Percentiles rank a stretch among this genome's conserved stretches.
Evolutionary conservation across 1,140 invertebrate species (phyloP).

Genomic region (Calephelis virginiensis): DNA sequence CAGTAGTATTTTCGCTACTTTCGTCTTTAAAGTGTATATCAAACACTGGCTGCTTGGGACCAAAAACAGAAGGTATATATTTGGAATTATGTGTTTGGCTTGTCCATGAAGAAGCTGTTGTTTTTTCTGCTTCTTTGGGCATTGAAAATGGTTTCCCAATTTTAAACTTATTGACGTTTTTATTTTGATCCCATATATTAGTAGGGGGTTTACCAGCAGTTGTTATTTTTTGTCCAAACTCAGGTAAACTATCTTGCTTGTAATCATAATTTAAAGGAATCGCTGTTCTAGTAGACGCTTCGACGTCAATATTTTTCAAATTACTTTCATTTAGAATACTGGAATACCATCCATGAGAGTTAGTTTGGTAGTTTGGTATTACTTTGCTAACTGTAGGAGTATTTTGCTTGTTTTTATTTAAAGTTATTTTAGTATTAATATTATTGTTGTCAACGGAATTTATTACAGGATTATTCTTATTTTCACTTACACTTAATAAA

Average conservation of each 20-base stretch:
- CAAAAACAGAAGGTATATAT: slow-evolving; percentile 61
- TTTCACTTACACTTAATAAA: slow-evolving; percentile 32
- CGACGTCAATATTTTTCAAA: slow-evolving; percentile 60
- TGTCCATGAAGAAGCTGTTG: slow-evolving; percentile 37
- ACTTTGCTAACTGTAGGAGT: slow-evolving; percentile 40
- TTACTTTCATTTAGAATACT: slow-evolving; percentile 58
- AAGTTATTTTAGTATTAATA: too few relatives aligned
- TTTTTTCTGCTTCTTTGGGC: slow-evolving; percentile 38
- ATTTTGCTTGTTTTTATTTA: slow-evolving; percentile 25
- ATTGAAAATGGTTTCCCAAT: slow-evolving; percentile 63
- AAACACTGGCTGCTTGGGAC: slow-evolving; percentile 62
- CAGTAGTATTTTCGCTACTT: slow-evolving; percentile 54
- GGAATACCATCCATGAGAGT: slow-evolving; percentile 74
- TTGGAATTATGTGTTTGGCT: slow-evolving; percentile 47
- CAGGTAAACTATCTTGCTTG: slow-evolving; percentile 45
- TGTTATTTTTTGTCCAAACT: slow-evolving; percentile 67
- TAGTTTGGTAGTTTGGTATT: slow-evolving; percentile 58
- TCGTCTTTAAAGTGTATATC: slow-evolving; percentile 70
- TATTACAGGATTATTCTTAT: slow-evolving; percentile 16
- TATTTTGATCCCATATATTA: slow-evolving; percentile 52
- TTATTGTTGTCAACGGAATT: slow-evolving; percentile 18
- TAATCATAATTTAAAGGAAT: slow-evolving; percentile 69
- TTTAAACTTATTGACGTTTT: slow-evolving; percentile 42
- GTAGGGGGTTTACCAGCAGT: slow-evolving; percentile 52
- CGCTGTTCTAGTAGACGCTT: slow-evolving; percentile 63